phyloP scores from a whole-genome alignment of 2,113 vertebrate genomes.

The Varanus komodoensis region DNA sequence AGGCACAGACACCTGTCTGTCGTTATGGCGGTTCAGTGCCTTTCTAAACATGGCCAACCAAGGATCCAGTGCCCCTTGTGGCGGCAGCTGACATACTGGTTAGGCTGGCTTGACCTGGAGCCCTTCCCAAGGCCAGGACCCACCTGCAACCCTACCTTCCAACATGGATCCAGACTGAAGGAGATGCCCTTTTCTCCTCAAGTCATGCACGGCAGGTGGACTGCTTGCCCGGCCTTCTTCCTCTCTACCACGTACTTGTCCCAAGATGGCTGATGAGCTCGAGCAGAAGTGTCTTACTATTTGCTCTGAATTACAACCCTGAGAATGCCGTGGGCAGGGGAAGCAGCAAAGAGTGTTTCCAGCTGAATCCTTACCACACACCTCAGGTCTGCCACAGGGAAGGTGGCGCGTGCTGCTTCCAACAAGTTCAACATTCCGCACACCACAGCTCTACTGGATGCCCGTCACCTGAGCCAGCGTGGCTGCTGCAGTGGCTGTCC shows the following conservation, averaged over 20 bases:
- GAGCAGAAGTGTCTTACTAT: not conserved
- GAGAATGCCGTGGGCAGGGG: not conserved
- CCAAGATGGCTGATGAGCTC: not conserved
- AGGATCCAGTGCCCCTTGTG: rapidly evolving
- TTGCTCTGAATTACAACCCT: not conserved
- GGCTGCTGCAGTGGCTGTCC: not conserved
- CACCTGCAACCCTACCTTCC: not conserved
- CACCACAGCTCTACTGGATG: not conserved
- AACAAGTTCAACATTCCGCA: not conserved
- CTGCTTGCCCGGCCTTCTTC: not conserved
- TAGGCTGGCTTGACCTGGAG: not conserved
- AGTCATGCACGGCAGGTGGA: not conserved
- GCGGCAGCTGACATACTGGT: not conserved
- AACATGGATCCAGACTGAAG: no score
- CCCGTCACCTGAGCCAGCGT: no score
- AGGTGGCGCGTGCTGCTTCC: not conserved
- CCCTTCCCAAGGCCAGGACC: not conserved
- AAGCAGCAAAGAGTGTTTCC: not conserved
- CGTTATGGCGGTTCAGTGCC: not conserved
- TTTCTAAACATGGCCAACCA: slow-evolving; percentile 13
- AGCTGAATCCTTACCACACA: not conserved
- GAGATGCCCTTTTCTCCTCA: no score
- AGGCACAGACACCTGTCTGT: rapidly evolving
- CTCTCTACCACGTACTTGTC: not conserved
- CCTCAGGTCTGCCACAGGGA: not conserved